Conservation (phyloP, 2,888 invertebrate species). For the Brachynemurus nebulosus region DNA sequence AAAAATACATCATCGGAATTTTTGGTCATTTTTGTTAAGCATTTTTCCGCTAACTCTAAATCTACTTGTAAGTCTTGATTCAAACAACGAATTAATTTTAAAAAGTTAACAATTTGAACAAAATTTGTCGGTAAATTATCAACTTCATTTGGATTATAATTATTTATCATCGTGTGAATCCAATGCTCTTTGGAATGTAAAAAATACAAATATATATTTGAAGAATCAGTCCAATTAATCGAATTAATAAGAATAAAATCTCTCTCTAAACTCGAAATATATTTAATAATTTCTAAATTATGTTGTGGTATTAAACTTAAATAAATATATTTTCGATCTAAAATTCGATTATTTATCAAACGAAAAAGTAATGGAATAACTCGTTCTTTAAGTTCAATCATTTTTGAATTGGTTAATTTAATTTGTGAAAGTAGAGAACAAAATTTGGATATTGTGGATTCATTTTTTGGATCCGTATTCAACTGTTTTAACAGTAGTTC, state of each 20-base stretch:
- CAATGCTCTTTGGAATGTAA: slow-evolving; percentile 24
- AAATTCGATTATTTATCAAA: slow-evolving; percentile 19
- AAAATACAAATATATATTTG: slow-evolving; percentile 2
- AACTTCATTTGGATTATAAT: slow-evolving; percentile 16
- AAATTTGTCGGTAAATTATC: slow-evolving; percentile 19
- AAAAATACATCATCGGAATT: slow-evolving; percentile 22
- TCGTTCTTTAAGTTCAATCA: slow-evolving; percentile 7
- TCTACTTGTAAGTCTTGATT: no score
- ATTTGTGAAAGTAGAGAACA: slow-evolving; percentile 6
- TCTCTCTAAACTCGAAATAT: slow-evolving; percentile 22
- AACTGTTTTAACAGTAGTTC: background rate
- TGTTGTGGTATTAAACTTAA: slow-evolving; percentile 21
- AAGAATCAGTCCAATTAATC: slow-evolving; percentile 1
- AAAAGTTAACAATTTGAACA: background rate
- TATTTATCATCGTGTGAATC: slow-evolving; percentile 24
- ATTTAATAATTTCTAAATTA: slow-evolving; percentile 21
- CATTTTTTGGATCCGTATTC: background rate
- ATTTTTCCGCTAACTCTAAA: background rate
- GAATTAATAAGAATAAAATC: slow-evolving; percentile 11
- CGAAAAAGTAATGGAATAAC: slow-evolving; percentile 17
- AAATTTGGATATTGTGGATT: background rate
- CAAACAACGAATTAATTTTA: slow-evolving; percentile 6
- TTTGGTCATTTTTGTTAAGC: background rate
- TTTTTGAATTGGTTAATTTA: slow-evolving; percentile 2
- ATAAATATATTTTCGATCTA: slow-evolving; percentile 23